Evolutionary conservation across 2,797 vertebrate species (phyloP), one percentile per base, ranked within the genome.

Genomic region (Acridotheres tristis): DNA sequence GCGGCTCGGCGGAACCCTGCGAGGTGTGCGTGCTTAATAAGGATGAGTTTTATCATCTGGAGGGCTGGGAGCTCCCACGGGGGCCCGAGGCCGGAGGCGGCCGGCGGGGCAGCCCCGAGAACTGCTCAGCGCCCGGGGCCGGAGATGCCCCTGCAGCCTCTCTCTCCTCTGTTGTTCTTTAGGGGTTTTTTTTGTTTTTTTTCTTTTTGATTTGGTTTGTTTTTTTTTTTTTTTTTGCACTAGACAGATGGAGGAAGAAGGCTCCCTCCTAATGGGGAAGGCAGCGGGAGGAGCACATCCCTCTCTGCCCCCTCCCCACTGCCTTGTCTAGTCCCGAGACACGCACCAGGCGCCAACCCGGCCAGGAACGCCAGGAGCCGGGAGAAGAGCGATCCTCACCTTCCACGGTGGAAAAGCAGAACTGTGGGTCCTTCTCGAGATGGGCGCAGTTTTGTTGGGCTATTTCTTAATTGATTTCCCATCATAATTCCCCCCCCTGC

Each of bases 41-140:
- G 93, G 99, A 99, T 99, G 99, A 99, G 98, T 99, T 99, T 98
- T 99, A 99, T 99, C 98, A 99, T 99, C 99, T 97, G 96, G 97
- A 94, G 94, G 92, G 96, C 95, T 65, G 97, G 94, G 90, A 75
- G 97, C 98, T 90, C 76, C 54, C 21, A 63, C 17, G 7, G 23
- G 78, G 45, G 81, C 61, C 91, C 4, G 2, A 71, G 79, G 85
- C 61, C 68, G 6, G 3, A 13, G 73, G 85, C 69, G 77, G 85
- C 53, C 63, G 2, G 4, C 3, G 25, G 86, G 91, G 90, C 91
- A 42, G 78, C 86, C 85, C 83, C 26, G 4, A 89, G 79, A 78
- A 96, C 85, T 84, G 82, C 87, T 81, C 89, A 50, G 62, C 7
- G 51, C 66, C 72, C 6, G 3, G 77, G 55, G 59, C 74, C 1